Base-by-base conservation (phyloP, 1,140 invertebrate genomes). In the Drosophila ironensis region DNA sequence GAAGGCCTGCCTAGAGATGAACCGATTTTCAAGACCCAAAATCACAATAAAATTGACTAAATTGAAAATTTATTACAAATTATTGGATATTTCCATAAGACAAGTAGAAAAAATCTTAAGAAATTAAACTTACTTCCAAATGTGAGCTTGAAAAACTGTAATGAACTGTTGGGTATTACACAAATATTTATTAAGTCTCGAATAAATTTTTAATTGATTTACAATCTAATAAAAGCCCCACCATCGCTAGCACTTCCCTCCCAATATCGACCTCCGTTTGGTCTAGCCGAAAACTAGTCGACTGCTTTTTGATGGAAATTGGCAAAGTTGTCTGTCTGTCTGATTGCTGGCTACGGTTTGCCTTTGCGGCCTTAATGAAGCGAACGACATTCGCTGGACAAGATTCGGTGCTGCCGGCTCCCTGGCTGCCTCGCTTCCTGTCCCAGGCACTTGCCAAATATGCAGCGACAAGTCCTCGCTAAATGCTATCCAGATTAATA, bases 401-500 rank as follows among this genome's bases (percentile, higher is more conserved):
- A 54, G 59, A 51, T 61, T 11, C 28, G 33, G 48, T 48, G 60
- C 57, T 19, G 48, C 30, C 22, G 64, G 19, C 48, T 75, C 44
- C 33, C 60, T 33, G 24, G 25, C 37, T 24, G 56, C 48, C 52
- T 68, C 40, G 33, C 45, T 5, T 19, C 30, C 17, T 47, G 53
- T 70, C 64, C 37, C 27, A 44, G 60, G 63, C 57, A 73, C 42
- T 82, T 38, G 48, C 73, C 76, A 81, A 68, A 81, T 72, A 68
- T 68, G 63, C 72, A 68, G 37, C 60, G 66, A 57, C 72, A 82
- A 82, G 66, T 61, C 51, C 50, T 72, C 63, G 46, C 78, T 77
- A 82, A 82, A 82, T 77, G 78, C 78, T 72, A 84, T 64, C 68
- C 72, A 73, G 78, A 82, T 84, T 82, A 82, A 84, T 84, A 82